Evolutionary conservation across 64 coral and sea anemone genomes (phyloP), one percentile per base, ranked within the genome.

Genomic region (Pocillopora damicornis): DNA sequence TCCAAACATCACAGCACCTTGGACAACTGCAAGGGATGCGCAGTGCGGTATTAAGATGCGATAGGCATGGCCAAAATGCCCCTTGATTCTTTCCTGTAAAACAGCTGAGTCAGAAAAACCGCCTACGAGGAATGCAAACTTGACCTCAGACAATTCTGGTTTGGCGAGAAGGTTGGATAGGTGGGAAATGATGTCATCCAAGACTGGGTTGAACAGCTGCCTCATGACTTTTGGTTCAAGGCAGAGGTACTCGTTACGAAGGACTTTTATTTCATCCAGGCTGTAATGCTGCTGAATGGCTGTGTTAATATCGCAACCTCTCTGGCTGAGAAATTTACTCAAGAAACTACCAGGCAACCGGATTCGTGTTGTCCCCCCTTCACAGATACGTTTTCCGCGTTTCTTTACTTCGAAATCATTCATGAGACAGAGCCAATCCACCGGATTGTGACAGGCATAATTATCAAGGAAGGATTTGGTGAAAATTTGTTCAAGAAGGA

Each of bases 391-490:
- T 3, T 65, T 67, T 13, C 74, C 76, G 25, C 88, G 58, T 81
- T 90, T 90, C 17, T 90, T 82, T 0, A 83, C 57, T 74, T 90
- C 88, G 73, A 90, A 90, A 35, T 90, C 88, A 74, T 60, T 90
- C 66, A 75, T 90, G 5, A 90, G n/a, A 15, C 3, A 45, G 1
- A 83, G 71, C 88, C 88, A 90, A 34, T 30, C 63, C 1, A 60
- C 73, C 1, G 88, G 16, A 60, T 35, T 14, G n/a, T 82, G 9
- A 8, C 37, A 10, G 13, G 13, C n/a, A 30, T 75, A 90, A 2
- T 90, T 13, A 6, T 45, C 14, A 13, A 83, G 75, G 2, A 63
- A 9, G 9, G 1, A 37, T 25, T 13, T 34, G 14, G 56, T 38
- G 36, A 82, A 90, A 1, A 42, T 18, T 30, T 75, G 38, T 20